phyloP scores from a whole-genome alignment of 1,140 invertebrate species.

The Lasioglossum albipes region DNA sequence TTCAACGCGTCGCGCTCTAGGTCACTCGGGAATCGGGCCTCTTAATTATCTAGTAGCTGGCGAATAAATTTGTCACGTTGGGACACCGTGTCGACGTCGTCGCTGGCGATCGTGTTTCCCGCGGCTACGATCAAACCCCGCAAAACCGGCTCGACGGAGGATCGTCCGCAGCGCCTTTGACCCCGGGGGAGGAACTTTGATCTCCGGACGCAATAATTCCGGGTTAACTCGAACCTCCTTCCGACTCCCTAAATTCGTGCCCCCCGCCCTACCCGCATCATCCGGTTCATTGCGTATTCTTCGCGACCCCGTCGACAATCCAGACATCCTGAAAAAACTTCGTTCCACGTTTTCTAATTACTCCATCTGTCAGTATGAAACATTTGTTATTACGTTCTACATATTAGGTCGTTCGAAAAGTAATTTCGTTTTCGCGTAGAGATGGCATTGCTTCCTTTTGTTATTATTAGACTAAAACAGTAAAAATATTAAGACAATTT shows the following conservation, averaged over 20 bases:
- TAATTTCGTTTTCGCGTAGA: no score
- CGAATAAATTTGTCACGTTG: constrained; percentile 14
- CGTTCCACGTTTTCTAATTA: no score
- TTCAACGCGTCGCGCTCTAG: neutral
- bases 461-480: no score
- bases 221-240: neutral
- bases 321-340: neutral
- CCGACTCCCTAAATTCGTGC: neutral
- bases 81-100: neutral
- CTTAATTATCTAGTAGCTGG: neutral
- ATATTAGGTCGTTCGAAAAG: no score
- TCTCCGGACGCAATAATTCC: constrained; percentile 22
- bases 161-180: constrained; percentile 15
- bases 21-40: neutral
- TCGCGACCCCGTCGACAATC: neutral
- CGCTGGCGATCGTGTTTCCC: neutral
- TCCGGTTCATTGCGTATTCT: neutral
- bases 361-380: no score
- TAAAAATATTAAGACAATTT: no score
- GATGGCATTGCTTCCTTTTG: no score
- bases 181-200: constrained; percentile 19
- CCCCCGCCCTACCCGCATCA: no score
- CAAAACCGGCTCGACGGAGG: constrained; percentile 6
- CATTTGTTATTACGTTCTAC: no score
- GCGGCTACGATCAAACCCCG: constrained; percentile 3